Conservation (phyloP, 2,113 vertebrate species). For the Thamnaconus septentrionalis region DNA sequence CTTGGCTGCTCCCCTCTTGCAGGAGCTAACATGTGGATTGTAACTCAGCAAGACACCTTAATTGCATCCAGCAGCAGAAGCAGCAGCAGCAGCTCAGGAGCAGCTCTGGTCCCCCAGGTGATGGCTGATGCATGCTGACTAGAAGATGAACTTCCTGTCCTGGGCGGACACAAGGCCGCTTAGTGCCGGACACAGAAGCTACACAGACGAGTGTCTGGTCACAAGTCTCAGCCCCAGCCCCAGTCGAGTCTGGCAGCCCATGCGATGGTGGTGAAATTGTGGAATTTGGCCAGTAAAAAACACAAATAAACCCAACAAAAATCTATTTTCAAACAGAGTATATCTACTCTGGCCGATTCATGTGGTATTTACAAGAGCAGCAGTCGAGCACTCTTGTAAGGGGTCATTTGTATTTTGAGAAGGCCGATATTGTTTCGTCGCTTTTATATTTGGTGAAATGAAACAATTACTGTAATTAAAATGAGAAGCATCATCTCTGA, state of each 20-base stretch:
- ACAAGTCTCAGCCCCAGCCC: neutral
- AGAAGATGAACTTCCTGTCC: slow-evolving; percentile 67
- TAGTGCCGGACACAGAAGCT: slow-evolving; percentile 3
- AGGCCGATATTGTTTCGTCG: too few species aligned
- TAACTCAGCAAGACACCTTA: slow-evolving; percentile 70
- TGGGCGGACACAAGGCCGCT: slow-evolving; percentile 34
- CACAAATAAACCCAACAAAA: too few species aligned
- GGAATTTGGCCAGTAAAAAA: too few species aligned
- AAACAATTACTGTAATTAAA: too few species aligned
- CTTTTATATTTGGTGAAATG: too few species aligned
- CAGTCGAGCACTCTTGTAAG: slow-evolving; percentile 35
- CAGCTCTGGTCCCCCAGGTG: slow-evolving; percentile 49
- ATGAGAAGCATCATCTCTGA: too few species aligned
- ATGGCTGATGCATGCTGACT: slow-evolving; percentile 69
- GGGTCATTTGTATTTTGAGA: too few species aligned
- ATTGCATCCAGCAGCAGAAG: slow-evolving; percentile 52
- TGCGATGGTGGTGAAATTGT: too few species aligned
- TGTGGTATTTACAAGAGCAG: slow-evolving; percentile 31
- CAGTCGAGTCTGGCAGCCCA: too few species aligned
- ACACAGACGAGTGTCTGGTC: slow-evolving; percentile 3
- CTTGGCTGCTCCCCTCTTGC: slow-evolving; percentile 5
- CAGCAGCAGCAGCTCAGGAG: slow-evolving; percentile 31
- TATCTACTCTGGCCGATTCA: too few species aligned
- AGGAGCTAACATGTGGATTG: slow-evolving; percentile 55
- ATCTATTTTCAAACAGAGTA: too few species aligned